Evolutionary conservation across 2,113 vertebrate species (phyloP), one percentile per base, ranked within the genome.

Genomic region (Tylochromis polylepis): DNA sequence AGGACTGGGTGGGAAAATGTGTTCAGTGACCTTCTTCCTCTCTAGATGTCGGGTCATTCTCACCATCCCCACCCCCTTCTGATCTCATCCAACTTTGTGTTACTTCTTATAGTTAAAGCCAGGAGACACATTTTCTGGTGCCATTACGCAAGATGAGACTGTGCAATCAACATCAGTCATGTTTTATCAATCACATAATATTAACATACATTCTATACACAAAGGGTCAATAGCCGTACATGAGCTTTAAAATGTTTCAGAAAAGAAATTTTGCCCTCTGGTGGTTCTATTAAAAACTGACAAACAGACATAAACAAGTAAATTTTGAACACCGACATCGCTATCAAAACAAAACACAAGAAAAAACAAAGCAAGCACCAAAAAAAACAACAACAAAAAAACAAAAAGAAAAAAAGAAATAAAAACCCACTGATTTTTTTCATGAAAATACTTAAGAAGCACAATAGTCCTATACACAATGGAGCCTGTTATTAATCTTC

Each of bases 11-110:
- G 86, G 93, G 89, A 94, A 93, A 92, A 79, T 86, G 88, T 95
- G 90, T 92, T 95, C 24, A 29, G 82, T 92, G 94, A 94, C 93
- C 93, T 92, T 92, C 87, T 89, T 95, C 92, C 93, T 94, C 51
- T 93, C 77, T 89, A n/a, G 65, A 91, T 89, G 70, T 88, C 20
- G 18, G 94, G 93, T 93, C 92, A 93, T 89, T 82, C 82, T 85
- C 27, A 11, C 11, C 46, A 9, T 86, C 87, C 75, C 91, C 91
- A 70, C 92, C 86, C 87, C 77, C 67, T 20, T 80, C 85, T 85
- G 89, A 93, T 79, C 85, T 89, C 85, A 89, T 85, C 51, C 84
- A 43, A 14, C 27, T 82, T 75, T 81, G 75, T 34, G n/a, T 65
- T 56, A 62, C 67, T 56, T 58, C 79, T 58, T 22, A 27, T 43